These are phyloP conservation scores for Solenodon paradoxus DNA, from an alignment of 2,113 vertebrate species.

Conservation along the genomic window DNA sequence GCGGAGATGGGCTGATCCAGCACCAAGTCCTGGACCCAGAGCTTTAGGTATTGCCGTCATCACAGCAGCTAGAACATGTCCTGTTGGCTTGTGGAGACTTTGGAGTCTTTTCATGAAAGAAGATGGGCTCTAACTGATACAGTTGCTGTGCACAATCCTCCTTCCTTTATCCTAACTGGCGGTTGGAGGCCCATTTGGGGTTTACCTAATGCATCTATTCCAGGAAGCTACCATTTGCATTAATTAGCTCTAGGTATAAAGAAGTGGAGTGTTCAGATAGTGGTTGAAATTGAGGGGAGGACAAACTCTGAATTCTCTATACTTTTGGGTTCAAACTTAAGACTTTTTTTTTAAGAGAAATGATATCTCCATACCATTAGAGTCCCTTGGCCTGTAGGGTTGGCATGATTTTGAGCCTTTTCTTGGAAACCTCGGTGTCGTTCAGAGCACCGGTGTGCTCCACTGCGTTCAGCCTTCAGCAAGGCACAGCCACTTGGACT, in stretches of 20 bases:
- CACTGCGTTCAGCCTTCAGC: accelerated
- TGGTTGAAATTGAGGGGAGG: not conserved
- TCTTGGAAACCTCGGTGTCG: not conserved
- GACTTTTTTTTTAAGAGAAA: not conserved
- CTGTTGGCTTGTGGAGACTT: slow-evolving; percentile 45
- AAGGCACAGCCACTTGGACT: accelerated
- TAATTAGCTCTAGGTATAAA: not conserved
- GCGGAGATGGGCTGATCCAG: not conserved
- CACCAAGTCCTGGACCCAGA: not conserved
- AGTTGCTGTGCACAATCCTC: not conserved
- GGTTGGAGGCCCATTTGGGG: slow-evolving; percentile 4
- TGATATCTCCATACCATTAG: not conserved
- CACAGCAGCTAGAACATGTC: slow-evolving; percentile 50
- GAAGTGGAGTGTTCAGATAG: not conserved
- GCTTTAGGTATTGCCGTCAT: slow-evolving; percentile 43
- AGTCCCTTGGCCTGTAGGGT: not conserved
- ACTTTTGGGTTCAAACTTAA: not conserved
- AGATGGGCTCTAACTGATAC: slow-evolving; percentile 76
- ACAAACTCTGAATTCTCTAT: not conserved
- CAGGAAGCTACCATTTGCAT: not conserved
- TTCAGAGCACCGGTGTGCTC: not conserved
- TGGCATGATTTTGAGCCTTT: not conserved
- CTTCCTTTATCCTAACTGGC: slow-evolving; percentile 65
- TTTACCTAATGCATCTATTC: not conserved
- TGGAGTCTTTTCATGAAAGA: slow-evolving; percentile 50